phyloP scores from a whole-genome alignment of 2,888 invertebrate species.

The Apodemia duryi region DNA sequence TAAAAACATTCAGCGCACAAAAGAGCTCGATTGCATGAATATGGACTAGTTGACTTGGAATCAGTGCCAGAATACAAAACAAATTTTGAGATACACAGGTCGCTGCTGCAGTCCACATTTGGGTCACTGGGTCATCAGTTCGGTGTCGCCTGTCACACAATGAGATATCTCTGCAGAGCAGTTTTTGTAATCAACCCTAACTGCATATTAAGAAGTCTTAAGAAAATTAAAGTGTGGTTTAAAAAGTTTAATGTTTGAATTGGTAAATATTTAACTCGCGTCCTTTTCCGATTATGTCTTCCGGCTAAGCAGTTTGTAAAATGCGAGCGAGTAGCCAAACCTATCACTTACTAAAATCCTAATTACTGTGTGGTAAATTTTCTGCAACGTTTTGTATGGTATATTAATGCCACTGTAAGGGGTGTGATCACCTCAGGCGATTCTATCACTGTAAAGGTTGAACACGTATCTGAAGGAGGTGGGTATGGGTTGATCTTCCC shows the following conservation, averaged over 20 bases:
- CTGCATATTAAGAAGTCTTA: slow-evolving; percentile 4
- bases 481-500: background rate
- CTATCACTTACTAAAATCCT: slow-evolving; percentile 22
- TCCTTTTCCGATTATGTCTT: too few species aligned
- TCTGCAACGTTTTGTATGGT: too few species aligned
- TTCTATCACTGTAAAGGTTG: too few species aligned
- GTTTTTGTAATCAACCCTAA: slow-evolving; percentile 49
- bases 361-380: too few species aligned
- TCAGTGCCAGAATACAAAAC: slow-evolving; percentile 68
- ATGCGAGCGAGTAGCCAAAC: slow-evolving; percentile 20
- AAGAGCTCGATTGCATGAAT: slow-evolving; percentile 43
- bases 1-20: slow-evolving; percentile 23
- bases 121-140: slow-evolving; percentile 70
- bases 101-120: slow-evolving; percentile 68
- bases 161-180: slow-evolving; percentile 68
- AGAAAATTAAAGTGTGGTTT: too few species aligned
- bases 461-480: too few species aligned
- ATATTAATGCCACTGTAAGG: too few species aligned
- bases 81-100: slow-evolving; percentile 60
- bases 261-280: too few species aligned
- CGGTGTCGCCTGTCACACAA: slow-evolving; percentile 62
- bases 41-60: slow-evolving; percentile 55
- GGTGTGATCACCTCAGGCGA: too few species aligned
- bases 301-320: too few species aligned
- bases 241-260: too few species aligned